These are phyloP conservation scores for Cyanistes caeruleus DNA, from an alignment of 2,113 vertebrate species.

Conservation along the genomic window DNA sequence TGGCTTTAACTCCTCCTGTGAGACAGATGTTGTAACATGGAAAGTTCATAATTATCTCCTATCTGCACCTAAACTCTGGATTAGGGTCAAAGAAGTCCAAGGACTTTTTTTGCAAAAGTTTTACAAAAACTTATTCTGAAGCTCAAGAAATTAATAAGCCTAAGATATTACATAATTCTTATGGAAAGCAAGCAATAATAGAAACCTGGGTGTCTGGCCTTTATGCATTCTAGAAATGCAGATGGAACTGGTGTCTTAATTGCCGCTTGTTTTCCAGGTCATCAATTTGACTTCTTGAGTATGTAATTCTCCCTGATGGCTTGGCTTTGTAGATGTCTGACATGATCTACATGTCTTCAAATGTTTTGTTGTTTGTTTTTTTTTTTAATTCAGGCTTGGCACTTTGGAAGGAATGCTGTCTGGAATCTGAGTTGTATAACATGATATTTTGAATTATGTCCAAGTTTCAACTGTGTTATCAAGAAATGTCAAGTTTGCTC, in stretches of 20 bases:
- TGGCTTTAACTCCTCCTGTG: background rate
- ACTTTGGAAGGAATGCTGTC: background rate
- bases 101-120: background rate
- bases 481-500: slow-evolving; percentile 42
- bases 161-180: background rate
- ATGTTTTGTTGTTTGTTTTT: background rate
- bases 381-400: background rate
- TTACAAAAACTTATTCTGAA: background rate
- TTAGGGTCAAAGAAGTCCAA: background rate
- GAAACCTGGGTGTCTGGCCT: background rate
- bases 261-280: slow-evolving; percentile 51
- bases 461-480: slow-evolving; percentile 40
- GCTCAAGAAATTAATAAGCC: background rate
- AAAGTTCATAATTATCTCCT: background rate
- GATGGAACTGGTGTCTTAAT: background rate
- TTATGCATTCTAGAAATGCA: slow-evolving; percentile 14
- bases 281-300: slow-evolving; percentile 17
- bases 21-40: accelerated
- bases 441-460: slow-evolving; percentile 31
- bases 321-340: slow-evolving; percentile 18
- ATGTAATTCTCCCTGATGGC: slow-evolving; percentile 22
- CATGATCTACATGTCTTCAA: slow-evolving; percentile 14
- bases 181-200: background rate
- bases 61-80: background rate
- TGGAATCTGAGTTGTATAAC: slow-evolving; percentile 27